Conservation (phyloP, 2,888 invertebrate species). For the Serripes groenlandicus region DNA sequence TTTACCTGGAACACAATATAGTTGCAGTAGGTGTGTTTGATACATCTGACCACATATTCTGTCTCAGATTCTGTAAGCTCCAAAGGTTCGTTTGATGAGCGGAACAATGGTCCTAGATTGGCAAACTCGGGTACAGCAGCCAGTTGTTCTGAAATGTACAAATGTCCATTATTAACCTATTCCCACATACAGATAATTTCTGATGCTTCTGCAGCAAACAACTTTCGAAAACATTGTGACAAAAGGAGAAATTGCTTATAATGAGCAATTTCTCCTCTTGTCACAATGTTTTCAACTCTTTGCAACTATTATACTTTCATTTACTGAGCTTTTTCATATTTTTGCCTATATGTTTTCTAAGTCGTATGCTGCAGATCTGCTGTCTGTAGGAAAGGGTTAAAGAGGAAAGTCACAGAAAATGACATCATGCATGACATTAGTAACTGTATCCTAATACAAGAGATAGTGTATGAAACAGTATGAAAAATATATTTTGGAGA, state of each 20-base stretch:
- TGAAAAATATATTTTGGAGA: too few relatives aligned
- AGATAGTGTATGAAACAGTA: too few relatives aligned
- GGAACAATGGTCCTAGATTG: slow-evolving; percentile 91
- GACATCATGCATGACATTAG: too few relatives aligned
- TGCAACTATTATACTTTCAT: neutral
- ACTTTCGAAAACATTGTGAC: neutral
- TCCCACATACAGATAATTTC: neutral
- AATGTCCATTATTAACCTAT: neutral
- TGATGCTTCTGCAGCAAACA: neutral
- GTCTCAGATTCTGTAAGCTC: slow-evolving; percentile 99
- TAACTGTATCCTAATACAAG: too few relatives aligned
- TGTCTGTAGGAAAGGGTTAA: too few relatives aligned
- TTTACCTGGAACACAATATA: slow-evolving; percentile 94
- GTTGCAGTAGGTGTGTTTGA: slow-evolving; percentile 96
- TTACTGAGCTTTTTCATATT: too few relatives aligned
- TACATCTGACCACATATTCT: slow-evolving; percentile 97
- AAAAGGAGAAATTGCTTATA: neutral
- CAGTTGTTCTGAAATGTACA: slow-evolving; percentile 88
- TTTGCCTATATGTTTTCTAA: too few relatives aligned
- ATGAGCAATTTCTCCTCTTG: neutral
- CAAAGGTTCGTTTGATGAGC: slow-evolving; percentile 92
- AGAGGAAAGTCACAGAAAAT: too few relatives aligned
- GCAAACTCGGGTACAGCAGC: slow-evolving; percentile 93
- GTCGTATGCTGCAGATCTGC: neutral
- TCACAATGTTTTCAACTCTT: neutral